These are phyloP conservation scores for Phenacoccus solenopsis DNA, from an alignment of 1,140 invertebrate genomes.

Conservation along the genomic window DNA sequence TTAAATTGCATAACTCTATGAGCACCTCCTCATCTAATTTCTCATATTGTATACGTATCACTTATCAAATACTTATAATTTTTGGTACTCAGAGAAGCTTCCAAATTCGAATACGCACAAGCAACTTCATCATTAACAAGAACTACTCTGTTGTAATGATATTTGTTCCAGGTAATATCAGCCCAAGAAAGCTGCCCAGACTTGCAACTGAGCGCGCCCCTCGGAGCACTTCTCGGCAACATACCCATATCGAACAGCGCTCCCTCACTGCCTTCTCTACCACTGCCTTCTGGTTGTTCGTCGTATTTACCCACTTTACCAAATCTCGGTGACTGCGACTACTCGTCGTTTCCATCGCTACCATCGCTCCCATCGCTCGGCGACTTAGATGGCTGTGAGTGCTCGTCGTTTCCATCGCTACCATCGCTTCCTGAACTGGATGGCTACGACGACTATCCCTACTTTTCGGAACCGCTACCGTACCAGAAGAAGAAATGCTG, in stretches of 20 bases:
- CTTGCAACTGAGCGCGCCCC: background rate
- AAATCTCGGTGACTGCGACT: background rate
- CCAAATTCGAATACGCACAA: too few relatives aligned
- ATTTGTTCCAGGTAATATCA: background rate
- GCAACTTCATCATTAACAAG: too few relatives aligned
- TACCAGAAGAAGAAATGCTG: background rate
- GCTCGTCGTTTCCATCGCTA: too few relatives aligned
- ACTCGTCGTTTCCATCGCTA: too few relatives aligned
- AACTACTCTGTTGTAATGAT: too few relatives aligned
- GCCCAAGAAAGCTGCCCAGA: background rate
- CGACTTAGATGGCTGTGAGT: background rate
- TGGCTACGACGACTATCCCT: background rate
- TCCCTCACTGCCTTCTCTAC: background rate
- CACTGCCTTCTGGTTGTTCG: background rate
- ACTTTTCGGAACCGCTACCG: background rate
- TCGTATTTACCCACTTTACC: background rate
- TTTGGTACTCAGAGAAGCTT: too few relatives aligned
- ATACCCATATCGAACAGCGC: background rate
- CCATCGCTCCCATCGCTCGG: background rate
- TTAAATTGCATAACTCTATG: too few relatives aligned
- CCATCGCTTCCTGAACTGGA: too few relatives aligned
- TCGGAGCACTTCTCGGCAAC: background rate
- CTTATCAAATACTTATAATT: too few relatives aligned
- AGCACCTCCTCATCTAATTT: too few relatives aligned
- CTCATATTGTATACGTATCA: too few relatives aligned